Percentiles rank a stretch among this genome's conserved stretches.
These are phyloP conservation scores for Gymnosoma rotundatum DNA, from an alignment of 2,888 invertebrate species.

Conservation along the genomic window DNA sequence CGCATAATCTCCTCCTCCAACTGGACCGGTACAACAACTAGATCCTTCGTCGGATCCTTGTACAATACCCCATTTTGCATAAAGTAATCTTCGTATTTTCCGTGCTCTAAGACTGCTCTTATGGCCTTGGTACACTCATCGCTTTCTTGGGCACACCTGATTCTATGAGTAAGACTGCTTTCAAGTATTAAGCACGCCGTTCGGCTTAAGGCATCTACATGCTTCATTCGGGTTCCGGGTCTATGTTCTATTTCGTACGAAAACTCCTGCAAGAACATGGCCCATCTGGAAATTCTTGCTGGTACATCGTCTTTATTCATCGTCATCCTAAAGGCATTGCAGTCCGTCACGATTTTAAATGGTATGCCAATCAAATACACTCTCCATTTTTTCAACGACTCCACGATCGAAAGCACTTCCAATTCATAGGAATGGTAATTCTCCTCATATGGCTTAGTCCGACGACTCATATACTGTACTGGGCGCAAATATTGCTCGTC, in stretches of 20 bases:
- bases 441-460: too few relatives aligned
- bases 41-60: too few relatives aligned
- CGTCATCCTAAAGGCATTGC: constrained; percentile 69
- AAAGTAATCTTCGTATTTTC: constrained; percentile 55
- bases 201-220: constrained; percentile 65
- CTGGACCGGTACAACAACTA: too few relatives aligned
- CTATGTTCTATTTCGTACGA: constrained; percentile 63
- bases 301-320: constrained; percentile 72
- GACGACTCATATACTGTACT: too few relatives aligned
- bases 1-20: too few relatives aligned
- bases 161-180: constrained; percentile 38
- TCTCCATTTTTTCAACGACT: constrained; percentile 23
- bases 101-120: constrained; percentile 34
- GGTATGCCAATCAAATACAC: constrained; percentile 19
- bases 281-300: constrained; percentile 59
- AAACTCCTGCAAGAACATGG: constrained; percentile 58
- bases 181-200: constrained; percentile 41
- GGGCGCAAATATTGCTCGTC: constrained; percentile 19
- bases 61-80: background rate
- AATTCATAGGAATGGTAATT: too few relatives aligned
- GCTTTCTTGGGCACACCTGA: constrained; percentile 39
- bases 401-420: too few relatives aligned
- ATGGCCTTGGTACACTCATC: constrained; percentile 59
- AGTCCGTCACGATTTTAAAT: constrained; percentile 28
- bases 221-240: constrained; percentile 51